phyloP scores from a whole-genome alignment of 2,888 invertebrate species.

The Pachycephus smyrnensis region DNA sequence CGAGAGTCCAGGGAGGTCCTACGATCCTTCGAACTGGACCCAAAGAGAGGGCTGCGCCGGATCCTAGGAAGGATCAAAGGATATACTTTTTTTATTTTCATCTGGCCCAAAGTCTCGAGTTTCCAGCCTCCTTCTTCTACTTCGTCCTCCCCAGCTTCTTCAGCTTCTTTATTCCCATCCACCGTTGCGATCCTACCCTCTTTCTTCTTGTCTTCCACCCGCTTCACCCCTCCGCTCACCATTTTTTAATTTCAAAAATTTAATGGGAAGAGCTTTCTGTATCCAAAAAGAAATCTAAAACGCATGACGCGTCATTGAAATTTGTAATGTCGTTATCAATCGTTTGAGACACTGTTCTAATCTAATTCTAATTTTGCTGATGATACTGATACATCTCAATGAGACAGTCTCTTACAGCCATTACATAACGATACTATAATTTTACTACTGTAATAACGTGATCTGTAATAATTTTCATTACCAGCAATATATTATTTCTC shows the following conservation, averaged over 20 bases:
- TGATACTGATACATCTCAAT: not conserved
- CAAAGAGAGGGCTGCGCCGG: constrained; percentile 21
- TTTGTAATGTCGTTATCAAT: not conserved
- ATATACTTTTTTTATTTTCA: constrained; percentile 48
- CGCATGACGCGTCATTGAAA: not conserved
- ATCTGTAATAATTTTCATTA: not conserved
- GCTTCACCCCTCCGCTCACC: not conserved
- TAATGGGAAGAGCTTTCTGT: not conserved
- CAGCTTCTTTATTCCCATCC: not conserved
- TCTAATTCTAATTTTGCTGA: not conserved
- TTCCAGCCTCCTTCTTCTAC: constrained; percentile 31
- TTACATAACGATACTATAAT: not conserved
- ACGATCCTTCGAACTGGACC: constrained; percentile 25
- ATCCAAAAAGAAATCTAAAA: too few species aligned
- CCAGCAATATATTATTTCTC: not conserved
- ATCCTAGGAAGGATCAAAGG: constrained; percentile 50
- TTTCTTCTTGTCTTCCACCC: not conserved
- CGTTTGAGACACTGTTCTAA: not conserved
- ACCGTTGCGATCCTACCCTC: not conserved
- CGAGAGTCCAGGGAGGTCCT: constrained; percentile 60
- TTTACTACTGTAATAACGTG: not conserved
- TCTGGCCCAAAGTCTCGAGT: constrained; percentile 36
- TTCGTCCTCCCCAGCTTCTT: not conserved
- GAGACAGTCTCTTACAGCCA: not conserved
- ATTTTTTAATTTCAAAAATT: not conserved